Base-by-base conservation (phyloP, 2,113 vertebrate species). In the Oenanthe oenanthe region DNA sequence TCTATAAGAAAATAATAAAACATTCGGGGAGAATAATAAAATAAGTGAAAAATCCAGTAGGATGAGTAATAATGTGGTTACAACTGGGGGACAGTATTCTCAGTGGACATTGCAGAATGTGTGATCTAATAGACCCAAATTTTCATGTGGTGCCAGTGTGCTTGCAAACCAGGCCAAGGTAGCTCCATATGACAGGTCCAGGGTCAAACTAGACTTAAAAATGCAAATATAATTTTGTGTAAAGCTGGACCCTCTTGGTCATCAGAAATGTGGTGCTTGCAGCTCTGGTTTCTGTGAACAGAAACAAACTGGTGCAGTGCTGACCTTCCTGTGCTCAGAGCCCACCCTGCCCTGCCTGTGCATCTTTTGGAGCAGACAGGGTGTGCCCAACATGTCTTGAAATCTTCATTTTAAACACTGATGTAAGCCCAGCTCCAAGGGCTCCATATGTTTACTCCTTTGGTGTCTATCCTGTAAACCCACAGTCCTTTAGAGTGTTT, bases 301-400 rank as follows among this genome's bases (percentile, higher is more conserved):
- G 38, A 62, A 70, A 22, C 2, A 61, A 80, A 80, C 4, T 8
- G 18, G 5, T 42, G 40, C 24, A 34, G 43, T 0, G 0, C 43
- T 5, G 10, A 45, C 20, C 3, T 47, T 72, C 22, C 32, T 24
- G 17, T 47, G 16, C 32, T 48, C 58, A 32, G 34, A 56, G 45
- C 20, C 28, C 57, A 42, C 11, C 25, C 25, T 75, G 42, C 22
- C 19, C 29, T 50, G 20, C 22, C 29, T 58, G 25, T 53, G 12
- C 6, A 0, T 26, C 66, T 34, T 25, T 3, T 66, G 29, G n/a
- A 13, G 26, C 56, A 61, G 22, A 38, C 50, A 88, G 28, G 9
- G 13, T 0, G 3, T 57, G 38, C 58, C 66, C 38, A 63, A 13
- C 2, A 3, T 2, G 1, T 62, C 84, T 43, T 66, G 50, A 62